Conservation (phyloP, 2,888 invertebrate genomes). For the Chromoteleia sp. region DNA sequence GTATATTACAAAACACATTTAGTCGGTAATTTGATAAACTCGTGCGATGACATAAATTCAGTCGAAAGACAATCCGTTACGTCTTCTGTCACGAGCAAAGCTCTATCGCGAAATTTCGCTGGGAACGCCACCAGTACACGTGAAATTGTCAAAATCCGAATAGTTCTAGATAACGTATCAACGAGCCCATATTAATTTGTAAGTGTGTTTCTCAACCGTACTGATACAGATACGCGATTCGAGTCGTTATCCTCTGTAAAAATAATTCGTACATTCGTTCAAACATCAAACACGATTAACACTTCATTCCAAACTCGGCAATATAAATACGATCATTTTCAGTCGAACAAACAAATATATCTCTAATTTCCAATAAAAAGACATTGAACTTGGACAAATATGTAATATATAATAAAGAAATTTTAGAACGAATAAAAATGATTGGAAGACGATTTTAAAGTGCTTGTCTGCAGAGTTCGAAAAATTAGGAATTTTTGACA, state of each 20-base stretch:
- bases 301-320: slow-evolving; percentile 33
- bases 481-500: no score
- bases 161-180: slow-evolving; percentile 38
- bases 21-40: slow-evolving; percentile 15
- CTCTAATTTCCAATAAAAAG: slow-evolving; percentile 19
- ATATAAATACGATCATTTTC: slow-evolving; percentile 15
- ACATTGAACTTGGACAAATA: slow-evolving; percentile 22
- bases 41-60: slow-evolving; percentile 17
- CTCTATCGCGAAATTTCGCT: slow-evolving; percentile 9
- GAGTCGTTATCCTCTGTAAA: slow-evolving; percentile 38
- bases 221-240: slow-evolving; percentile 42
- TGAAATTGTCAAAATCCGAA: slow-evolving; percentile 18
- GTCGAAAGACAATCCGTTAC: background rate
- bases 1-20: slow-evolving; percentile 18
- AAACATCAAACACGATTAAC: slow-evolving; percentile 47
- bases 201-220: slow-evolving; percentile 48
- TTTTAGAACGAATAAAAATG: no score
- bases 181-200: slow-evolving; percentile 33
- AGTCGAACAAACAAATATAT: slow-evolving; percentile 14
- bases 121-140: no score
- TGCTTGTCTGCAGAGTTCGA: no score
- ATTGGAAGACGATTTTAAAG: no score
- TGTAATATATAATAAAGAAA: background rate
- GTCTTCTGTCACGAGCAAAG: background rate
- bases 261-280: slow-evolving; percentile 42